Evolutionary conservation across 2,888 invertebrate genomes (phyloP).

Genomic region (Lepidochitona cinerea): DNA sequence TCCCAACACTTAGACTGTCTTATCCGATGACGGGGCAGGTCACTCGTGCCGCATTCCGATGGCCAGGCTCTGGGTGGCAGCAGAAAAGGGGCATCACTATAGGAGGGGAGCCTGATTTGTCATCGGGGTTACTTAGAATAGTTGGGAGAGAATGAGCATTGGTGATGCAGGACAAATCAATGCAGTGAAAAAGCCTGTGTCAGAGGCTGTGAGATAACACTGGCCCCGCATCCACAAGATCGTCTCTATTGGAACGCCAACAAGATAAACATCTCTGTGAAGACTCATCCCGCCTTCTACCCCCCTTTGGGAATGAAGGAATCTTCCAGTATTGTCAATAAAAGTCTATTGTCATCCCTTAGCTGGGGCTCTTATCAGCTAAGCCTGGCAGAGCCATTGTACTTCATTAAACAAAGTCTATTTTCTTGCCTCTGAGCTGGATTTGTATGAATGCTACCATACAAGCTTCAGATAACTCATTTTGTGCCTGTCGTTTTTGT

Average conservation of each 20-base stretch:
- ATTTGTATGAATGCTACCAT: neutral
- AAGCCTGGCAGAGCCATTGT: conserved; percentile 13
- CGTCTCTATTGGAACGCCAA: no score
- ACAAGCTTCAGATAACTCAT: neutral
- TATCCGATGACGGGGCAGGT: neutral
- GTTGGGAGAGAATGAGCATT: no score
- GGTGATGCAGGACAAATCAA: no score
- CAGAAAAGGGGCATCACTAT: no score
- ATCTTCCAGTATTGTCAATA: conserved; percentile 5
- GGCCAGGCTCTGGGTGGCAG: neutral
- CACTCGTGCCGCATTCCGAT: neutral
- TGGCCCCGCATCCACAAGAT: no score
- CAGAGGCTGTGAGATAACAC: no score
- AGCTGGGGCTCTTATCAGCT: neutral
- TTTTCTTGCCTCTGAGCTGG: conserved; percentile 16
- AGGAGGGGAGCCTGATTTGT: no score
- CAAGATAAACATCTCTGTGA: no score
- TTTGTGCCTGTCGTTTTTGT: no score
- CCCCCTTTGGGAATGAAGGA: neutral
- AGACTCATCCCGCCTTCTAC: neutral
- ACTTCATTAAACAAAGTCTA: conserved; percentile 22
- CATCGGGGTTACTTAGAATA: no score
- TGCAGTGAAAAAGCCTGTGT: no score
- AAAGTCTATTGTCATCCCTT: conserved; percentile 4
- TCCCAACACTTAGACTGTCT: neutral